These are phyloP conservation scores for Paragorgia papillata DNA, from an alignment of 92 coral and sea anemone genomes.

Conservation along the genomic window DNA sequence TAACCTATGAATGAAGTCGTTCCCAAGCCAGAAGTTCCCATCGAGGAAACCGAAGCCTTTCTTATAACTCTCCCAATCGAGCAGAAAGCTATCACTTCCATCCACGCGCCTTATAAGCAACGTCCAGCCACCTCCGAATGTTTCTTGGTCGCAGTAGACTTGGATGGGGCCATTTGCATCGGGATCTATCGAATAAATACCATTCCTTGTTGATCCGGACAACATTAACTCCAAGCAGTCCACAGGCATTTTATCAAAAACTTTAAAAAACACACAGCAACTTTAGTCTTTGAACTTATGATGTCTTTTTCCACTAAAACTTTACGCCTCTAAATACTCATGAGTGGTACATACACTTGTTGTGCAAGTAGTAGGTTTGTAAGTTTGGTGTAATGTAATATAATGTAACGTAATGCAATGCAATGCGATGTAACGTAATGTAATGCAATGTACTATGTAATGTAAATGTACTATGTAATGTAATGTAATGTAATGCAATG, in stretches of 20 bases:
- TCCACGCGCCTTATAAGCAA: constrained; percentile 69
- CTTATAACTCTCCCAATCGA: constrained; percentile 69
- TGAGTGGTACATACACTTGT: too few relatives aligned
- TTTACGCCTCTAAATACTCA: too few relatives aligned
- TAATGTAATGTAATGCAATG: too few relatives aligned
- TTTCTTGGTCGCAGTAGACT: constrained; percentile 77
- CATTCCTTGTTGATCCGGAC: constrained; percentile 71
- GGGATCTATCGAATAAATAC: constrained; percentile 69
- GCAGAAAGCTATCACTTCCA: constrained; percentile 55
- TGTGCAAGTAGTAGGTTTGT: too few relatives aligned
- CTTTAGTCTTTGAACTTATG: too few relatives aligned
- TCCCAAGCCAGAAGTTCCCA: constrained; percentile 82
- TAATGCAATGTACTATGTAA: too few relatives aligned
- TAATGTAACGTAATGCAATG: too few relatives aligned
- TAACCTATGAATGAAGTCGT: constrained; percentile 72
- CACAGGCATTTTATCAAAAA: neutral
- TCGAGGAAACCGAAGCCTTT: constrained; percentile 66
- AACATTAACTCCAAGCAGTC: constrained; percentile 70
- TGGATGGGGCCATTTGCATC: constrained; percentile 55
- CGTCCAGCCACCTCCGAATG: constrained; percentile 77
- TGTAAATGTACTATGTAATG: too few relatives aligned
- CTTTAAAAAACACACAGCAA: too few relatives aligned
- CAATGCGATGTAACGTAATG: too few relatives aligned
- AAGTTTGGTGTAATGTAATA: too few relatives aligned
- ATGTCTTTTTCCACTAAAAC: too few relatives aligned